Evolutionary conservation across 30 jellyfish, hydroid and myxozoan genomes (phyloP), one percentile per base, ranked within the genome.

Genomic region (Nemopilema nomurai): DNA sequence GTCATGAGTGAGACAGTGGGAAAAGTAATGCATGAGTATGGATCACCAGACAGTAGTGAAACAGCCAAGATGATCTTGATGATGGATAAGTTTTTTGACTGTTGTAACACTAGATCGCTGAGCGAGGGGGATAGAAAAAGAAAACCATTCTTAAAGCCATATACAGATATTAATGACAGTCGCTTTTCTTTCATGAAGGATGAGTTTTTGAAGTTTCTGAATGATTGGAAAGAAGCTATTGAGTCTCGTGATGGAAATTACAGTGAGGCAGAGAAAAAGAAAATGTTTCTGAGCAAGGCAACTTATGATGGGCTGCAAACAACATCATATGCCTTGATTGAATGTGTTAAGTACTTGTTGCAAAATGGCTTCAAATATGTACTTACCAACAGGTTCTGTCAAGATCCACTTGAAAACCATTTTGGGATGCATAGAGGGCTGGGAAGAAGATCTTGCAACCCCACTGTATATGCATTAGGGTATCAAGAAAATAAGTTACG

Each of bases 351-450:
- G 82, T 73, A 16, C 76, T 52, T 85, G 69, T 33, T 85, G 74
- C 81, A 76, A 63, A 64, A 74, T 74, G 93, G 89, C 51, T 74
- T 74, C 68, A 62, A 63, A 29, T 85, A 73, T 74, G 89, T 85
- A 53, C 75, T 85, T 8, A 74, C 88, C 33, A 73, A 85, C 73
- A 51, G 79, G 63, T 76, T 86, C 68, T 16, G 74, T 62, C 96
- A 86, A 51, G 96, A 86, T 69, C 76, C 80, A 7, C 79, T 86
- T 20, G 96, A 86, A 49, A 85, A 86, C 76, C 81, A 76, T 30
- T 86, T 86, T 69, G 96, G 96, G 50, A 21, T 22, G 31, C 96
- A 86, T 51, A 49, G 90, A 20, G 84, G 90, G 20, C 71, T 86
- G 24, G 96, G 90, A 6, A 49, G 90, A 41, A 62, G 96, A 51